A percentile compares a stretch with the other conserved stretches of the same genome.
Evolutionary conservation across 1,140 invertebrate genomes (phyloP).

Genomic region (Dinoponera quadriceps): DNA sequence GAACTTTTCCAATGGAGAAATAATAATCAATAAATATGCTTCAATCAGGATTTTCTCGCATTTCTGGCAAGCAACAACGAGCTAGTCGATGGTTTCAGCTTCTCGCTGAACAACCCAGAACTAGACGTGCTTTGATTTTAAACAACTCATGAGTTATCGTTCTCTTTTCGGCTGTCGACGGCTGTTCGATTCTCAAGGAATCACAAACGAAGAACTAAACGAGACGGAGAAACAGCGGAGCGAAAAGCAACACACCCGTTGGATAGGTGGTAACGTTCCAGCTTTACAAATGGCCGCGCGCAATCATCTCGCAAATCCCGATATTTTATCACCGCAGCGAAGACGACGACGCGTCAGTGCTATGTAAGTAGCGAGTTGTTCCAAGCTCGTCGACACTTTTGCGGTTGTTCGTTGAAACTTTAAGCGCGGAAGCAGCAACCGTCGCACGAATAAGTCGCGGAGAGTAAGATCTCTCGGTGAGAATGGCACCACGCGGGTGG

Average conservation of each 20-base stretch:
- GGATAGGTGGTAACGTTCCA: constrained; percentile 23
- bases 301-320: constrained; percentile 51
- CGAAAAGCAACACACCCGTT: neutral
- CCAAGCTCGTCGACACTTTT: constrained; percentile 22
- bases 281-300: constrained; percentile 35
- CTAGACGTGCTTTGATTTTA: no score
- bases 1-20: no score
- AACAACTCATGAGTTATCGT: no score
- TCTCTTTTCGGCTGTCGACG: no score
- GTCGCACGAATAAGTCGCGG: neutral
- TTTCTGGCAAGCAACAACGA: no score
- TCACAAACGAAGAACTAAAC: no score
- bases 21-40: no score
- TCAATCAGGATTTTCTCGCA: no score
- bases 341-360: neutral
- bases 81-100: no score
- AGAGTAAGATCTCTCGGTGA: neutral
- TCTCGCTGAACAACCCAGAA: no score
- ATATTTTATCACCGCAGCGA: constrained; percentile 40
- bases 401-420: constrained; percentile 39
- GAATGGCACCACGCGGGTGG: neutral
- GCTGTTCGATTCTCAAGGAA: no score
- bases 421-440: no score
- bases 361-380: constrained; percentile 53
- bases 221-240: neutral